Percentiles rank a stretch among this genome's conserved stretches.
Evolutionary conservation across 1,140 invertebrate species (phyloP).

Genomic region (Odontomachus brunneus): DNA sequence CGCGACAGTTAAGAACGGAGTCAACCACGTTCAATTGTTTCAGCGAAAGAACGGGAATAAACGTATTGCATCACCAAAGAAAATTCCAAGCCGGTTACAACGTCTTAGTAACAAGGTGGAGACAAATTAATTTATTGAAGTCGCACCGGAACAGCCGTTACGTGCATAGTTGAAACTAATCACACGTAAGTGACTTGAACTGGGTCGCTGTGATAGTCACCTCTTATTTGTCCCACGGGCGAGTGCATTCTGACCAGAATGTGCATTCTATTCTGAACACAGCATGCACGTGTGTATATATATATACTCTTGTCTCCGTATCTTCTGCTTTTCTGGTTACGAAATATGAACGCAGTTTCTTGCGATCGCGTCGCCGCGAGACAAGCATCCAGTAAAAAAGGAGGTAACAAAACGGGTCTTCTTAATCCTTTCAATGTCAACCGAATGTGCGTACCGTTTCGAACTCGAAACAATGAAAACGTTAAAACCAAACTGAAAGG

Average conservation of each 20-base stretch:
- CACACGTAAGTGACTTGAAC: not conserved
- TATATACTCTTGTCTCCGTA: conserved; percentile 5
- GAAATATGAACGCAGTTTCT: not conserved
- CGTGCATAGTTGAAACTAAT: conserved; percentile 17
- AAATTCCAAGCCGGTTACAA: not conserved
- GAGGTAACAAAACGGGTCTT: not conserved
- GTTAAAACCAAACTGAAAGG: not conserved
- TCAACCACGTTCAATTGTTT: not conserved
- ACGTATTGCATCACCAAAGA: not conserved
- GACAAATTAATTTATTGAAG: conserved; percentile 36
- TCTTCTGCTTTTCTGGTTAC: not conserved
- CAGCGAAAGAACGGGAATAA: not conserved
- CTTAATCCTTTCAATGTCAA: not conserved
- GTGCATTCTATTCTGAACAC: conserved; percentile 7
- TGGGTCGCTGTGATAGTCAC: conserved; percentile 21
- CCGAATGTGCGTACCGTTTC: not conserved
- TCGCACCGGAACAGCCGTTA: not conserved
- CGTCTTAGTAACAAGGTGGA: not conserved
- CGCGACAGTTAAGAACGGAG: not conserved
- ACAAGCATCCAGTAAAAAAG: not conserved
- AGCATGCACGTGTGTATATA: too few relatives aligned
- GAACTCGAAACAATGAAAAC: not conserved
- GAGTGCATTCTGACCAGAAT: conserved; percentile 17
- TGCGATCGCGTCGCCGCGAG: not conserved
- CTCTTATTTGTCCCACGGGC: conserved; percentile 22